Evolutionary conservation across 2,888 invertebrate genomes (phyloP).

Genomic region (Glaucopsyche alexis): DNA sequence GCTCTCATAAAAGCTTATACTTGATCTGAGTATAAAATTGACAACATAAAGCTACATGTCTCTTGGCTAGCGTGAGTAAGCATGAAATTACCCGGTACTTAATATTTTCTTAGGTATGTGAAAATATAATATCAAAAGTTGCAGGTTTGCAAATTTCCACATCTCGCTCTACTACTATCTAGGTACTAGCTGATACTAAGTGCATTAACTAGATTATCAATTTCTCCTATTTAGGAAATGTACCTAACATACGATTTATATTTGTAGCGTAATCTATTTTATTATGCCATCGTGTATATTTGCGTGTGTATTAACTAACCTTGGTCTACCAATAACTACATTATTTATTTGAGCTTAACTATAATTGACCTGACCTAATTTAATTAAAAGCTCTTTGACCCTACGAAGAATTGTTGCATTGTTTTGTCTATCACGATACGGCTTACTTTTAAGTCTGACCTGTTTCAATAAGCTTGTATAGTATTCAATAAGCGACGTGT

Average conservation of each 20-base stretch:
- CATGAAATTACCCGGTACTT: conserved; percentile 1
- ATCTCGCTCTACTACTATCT: too few relatives aligned
- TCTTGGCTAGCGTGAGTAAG: conserved; percentile 9
- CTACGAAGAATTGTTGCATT: conserved; percentile 33
- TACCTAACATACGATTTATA: too few relatives aligned
- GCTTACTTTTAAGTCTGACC: conserved; percentile 27
- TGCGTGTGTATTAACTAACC: too few relatives aligned
- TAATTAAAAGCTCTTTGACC: conserved; percentile 33
- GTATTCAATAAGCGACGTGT: conserved; percentile 73
- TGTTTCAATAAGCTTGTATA: conserved; percentile 48
- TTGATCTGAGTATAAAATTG: conserved; percentile 42
- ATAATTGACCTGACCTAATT: not conserved
- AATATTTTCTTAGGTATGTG: not conserved
- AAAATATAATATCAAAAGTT: not conserved
- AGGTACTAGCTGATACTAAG: not conserved
- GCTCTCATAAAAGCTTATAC: conserved; percentile 45
- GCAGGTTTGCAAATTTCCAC: not conserved
- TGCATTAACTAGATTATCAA: not conserved
- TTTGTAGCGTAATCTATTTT: not conserved
- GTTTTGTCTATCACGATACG: conserved; percentile 6
- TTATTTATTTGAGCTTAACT: not conserved
- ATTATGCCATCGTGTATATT: conserved; percentile 1
- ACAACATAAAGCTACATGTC: conserved; percentile 29
- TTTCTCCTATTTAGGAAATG: too few relatives aligned
- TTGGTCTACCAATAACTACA: not conserved